These are phyloP conservation scores for Grantiella picta DNA, from an alignment of 2,113 vertebrate genomes.

Conservation along the genomic window DNA sequence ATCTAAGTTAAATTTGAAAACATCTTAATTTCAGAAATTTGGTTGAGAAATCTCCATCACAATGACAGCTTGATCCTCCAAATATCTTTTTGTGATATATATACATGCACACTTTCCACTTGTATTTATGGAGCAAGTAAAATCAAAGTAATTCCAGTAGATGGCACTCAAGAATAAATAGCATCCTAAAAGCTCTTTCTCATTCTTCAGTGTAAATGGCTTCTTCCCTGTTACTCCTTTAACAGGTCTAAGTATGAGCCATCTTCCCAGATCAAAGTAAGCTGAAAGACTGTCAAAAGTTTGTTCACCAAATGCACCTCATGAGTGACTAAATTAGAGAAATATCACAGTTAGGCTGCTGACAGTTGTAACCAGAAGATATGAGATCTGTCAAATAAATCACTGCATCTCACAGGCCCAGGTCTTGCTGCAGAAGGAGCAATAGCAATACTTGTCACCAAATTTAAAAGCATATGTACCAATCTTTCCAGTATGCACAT, in stretches of 20 bases:
- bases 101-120: not conserved
- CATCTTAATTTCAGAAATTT: not conserved
- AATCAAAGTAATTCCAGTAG: not conserved
- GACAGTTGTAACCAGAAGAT: not conserved
- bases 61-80: not conserved
- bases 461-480: conserved; percentile 38
- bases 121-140: not conserved
- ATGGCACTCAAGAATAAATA: conserved; percentile 46
- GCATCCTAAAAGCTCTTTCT: not conserved
- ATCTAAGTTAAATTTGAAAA: not conserved
- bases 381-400: not conserved
- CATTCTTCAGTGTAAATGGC: not conserved
- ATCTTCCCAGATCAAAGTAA: not conserved
- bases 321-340: not conserved
- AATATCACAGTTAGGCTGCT: not conserved
- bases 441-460: not conserved
- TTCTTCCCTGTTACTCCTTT: not conserved
- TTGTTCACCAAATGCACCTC: not conserved
- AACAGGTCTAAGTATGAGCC: not conserved
- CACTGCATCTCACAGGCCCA: not conserved
- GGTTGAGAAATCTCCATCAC: not conserved
- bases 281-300: not conserved
- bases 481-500: conserved; percentile 71
- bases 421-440: not conserved
- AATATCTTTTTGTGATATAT: not conserved